Evolutionary conservation across 2,113 vertebrate genomes (phyloP).

Genomic region (Mobula hypostoma): DNA sequence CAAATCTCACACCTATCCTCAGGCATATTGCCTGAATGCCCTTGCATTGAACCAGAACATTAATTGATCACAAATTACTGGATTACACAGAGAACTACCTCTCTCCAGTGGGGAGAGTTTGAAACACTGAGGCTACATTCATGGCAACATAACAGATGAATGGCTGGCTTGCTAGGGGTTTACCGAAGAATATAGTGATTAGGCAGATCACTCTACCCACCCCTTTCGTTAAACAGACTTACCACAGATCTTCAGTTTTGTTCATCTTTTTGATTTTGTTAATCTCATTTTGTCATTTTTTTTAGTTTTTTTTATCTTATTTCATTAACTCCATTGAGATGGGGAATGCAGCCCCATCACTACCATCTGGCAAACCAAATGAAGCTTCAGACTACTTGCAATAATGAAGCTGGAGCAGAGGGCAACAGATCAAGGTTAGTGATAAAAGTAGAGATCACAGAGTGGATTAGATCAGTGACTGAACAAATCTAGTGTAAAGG

Average conservation of each 20-base stretch:
- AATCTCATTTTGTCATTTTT: not conserved
- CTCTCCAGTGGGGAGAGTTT: not conserved
- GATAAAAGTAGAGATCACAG: not conserved
- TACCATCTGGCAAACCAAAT: not conserved
- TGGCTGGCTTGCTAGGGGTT: not conserved
- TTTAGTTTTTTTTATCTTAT: too few relatives aligned
- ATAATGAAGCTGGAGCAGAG: not conserved
- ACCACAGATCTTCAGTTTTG: not conserved
- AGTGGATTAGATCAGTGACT: not conserved
- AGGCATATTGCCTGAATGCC: too few relatives aligned
- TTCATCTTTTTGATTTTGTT: too few relatives aligned
- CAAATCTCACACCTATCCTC: not conserved
- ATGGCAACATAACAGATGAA: not conserved
- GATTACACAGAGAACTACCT: not conserved
- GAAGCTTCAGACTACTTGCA: too few relatives aligned
- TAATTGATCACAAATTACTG: not conserved
- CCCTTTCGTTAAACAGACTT: not conserved
- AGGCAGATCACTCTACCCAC: not conserved
- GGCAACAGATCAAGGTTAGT: not conserved
- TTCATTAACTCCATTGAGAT: not conserved
- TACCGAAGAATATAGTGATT: not conserved
- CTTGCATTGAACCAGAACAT: not conserved
- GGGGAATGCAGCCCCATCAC: too few relatives aligned
- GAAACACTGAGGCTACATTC: too few relatives aligned
- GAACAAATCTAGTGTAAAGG: not conserved